Evolutionary conservation across 2,888 invertebrate species (phyloP), one percentile per base, ranked within the genome.

Genomic region (Ethmia dodecea): DNA sequence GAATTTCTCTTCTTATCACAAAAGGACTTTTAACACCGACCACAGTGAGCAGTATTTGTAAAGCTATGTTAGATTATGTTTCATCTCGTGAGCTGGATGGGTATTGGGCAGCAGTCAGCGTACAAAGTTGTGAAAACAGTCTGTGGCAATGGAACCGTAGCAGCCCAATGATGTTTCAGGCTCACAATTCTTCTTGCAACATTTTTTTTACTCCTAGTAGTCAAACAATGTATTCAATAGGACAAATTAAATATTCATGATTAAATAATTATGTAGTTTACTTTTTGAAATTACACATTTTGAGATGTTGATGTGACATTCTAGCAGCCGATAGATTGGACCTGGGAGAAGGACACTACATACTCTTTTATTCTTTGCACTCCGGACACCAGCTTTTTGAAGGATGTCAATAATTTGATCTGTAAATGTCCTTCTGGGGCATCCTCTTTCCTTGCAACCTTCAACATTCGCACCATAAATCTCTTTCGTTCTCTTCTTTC

Each of bases 171-270:
- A 70, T 74, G 61, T 84, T 84, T 40, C 76, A 78, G 42, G 59
- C 79, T 1, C 77, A 79, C 34, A 64, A 77, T 37, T 65, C 64
- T 3, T 74, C 78, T 1, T 64, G 59, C 37, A 84, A 61, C 47
- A 49, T 76, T 20, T 78, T 83, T 36, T 70, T 80, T 30, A 70
- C 65, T 18, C 47, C 55, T 3, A 46, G 57, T 31, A 43, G 42
- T n/a, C 49, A 63, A 37, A 45, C 42, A 5, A 36, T 74, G 29
- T 69, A 75, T 49, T 67, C 63, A 35, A 53, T 76, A 26, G 77
- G 80, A 20, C 68, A 80, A 73, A 59, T 84, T 71, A 83, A 78
- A 45, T 81, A 74, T 70, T 61, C 77, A 41, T 83, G 60, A 39
- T 12, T 33, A 30, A 8, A 18, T 26, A 1, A 26, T 12, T 26